A percentile compares a stretch with the other conserved stretches of the same genome.
Evolutionary conservation across 2,113 vertebrate genomes (phyloP).

Genomic region (Oplegnathus fasciatus): DNA sequence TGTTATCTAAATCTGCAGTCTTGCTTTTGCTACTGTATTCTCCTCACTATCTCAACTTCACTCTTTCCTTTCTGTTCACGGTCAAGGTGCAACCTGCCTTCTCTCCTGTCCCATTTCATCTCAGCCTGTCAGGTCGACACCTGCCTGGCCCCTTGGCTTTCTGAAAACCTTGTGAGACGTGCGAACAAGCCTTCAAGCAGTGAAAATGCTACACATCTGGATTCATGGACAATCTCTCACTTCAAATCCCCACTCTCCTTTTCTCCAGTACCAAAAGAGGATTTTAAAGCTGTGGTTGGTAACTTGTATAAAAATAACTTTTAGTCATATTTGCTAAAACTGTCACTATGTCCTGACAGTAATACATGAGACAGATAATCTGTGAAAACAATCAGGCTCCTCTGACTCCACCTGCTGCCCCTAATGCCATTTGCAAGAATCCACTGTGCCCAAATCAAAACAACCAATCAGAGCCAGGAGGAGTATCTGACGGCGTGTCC

Average conservation of each 20-base stretch:
- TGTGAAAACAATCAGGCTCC: too few species aligned
- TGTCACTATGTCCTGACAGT: too few species aligned
- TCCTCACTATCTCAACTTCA: slow-evolving; percentile 5
- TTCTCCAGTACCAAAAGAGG: neutral
- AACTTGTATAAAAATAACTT: too few species aligned
- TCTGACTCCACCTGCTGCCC: too few species aligned
- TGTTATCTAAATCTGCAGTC: slow-evolving; percentile 27
- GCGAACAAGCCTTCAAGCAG: neutral
- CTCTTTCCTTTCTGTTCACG: neutral
- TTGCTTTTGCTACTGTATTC: slow-evolving; percentile 8
- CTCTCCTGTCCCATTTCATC: slow-evolving; percentile 1
- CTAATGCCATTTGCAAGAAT: too few species aligned
- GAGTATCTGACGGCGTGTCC: too few species aligned
- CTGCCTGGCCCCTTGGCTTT: neutral
- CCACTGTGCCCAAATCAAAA: too few species aligned
- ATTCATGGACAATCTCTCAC: neutral
- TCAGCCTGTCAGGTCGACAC: neutral
- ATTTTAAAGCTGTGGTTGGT: too few species aligned
- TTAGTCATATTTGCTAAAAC: too few species aligned
- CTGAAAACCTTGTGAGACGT: neutral
- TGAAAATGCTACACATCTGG: neutral
- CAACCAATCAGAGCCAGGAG: too few species aligned
- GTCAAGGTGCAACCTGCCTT: neutral
- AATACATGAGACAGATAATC: too few species aligned
- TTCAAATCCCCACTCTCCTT: neutral